These are phyloP conservation scores for Trichomycterus rosablanca DNA, from an alignment of 2,113 vertebrate genomes.

Conservation along the genomic window DNA sequence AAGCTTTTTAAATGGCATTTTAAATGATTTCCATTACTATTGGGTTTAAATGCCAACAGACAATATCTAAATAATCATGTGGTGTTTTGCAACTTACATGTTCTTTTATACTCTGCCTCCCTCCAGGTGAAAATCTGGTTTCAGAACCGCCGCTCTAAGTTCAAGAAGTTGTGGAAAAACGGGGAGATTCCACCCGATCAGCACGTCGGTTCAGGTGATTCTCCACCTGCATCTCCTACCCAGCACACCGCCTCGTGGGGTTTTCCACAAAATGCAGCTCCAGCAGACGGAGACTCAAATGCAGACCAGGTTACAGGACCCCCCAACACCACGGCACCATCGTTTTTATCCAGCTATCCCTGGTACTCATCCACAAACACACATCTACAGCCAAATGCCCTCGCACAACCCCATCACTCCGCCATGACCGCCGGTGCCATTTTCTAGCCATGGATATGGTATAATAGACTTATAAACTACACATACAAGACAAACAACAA, in stretches of 20 bases:
- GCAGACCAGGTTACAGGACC: slow-evolving; percentile 60
- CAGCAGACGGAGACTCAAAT: slow-evolving; percentile 44
- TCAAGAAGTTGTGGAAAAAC: slow-evolving; percentile 90
- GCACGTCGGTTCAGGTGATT: slow-evolving; percentile 82
- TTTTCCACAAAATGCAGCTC: slow-evolving; percentile 62
- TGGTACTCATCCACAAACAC: slow-evolving; percentile 75
- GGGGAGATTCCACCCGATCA: slow-evolving; percentile 84
- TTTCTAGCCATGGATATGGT: slow-evolving; percentile 63
- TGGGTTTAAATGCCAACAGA: too few species aligned
- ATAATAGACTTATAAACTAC: slow-evolving; percentile 31
- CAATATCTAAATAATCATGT: too few species aligned
- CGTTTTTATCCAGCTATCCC: slow-evolving; percentile 76
- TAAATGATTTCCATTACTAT: too few species aligned
- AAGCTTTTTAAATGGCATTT: too few species aligned
- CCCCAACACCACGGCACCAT: slow-evolving; percentile 75
- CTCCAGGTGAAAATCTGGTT: slow-evolving; percentile 87
- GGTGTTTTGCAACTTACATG: too few species aligned
- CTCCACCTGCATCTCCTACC: slow-evolving; percentile 81
- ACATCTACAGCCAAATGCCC: slow-evolving; percentile 74
- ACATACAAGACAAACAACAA: slow-evolving; percentile 1
- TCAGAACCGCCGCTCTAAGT: slow-evolving; percentile 87
- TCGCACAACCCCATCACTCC: slow-evolving; percentile 76
- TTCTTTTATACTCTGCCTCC: not conserved
- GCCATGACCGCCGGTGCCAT: slow-evolving; percentile 80
- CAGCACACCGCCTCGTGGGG: slow-evolving; percentile 78